phyloP scores from a whole-genome alignment of 2,888 invertebrate species.

The Drosophila pseudotalamancana region DNA sequence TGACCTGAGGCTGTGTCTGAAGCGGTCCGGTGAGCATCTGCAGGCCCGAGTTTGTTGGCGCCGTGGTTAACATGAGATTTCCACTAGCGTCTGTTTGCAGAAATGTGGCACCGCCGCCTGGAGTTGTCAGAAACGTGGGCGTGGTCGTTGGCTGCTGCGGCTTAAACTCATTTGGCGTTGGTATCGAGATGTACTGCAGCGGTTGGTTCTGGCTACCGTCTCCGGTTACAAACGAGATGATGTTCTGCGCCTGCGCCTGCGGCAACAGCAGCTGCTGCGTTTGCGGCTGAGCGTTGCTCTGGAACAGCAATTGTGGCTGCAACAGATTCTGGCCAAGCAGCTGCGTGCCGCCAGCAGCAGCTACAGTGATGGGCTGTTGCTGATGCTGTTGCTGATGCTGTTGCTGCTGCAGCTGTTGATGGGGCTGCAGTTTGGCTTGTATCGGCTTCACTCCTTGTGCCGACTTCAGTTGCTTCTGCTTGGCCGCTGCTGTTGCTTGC shows the following conservation, averaged over 20 bases:
- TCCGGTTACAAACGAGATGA: constrained; percentile 84
- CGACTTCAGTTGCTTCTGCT: constrained; percentile 73
- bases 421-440: constrained; percentile 73
- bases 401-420: constrained; percentile 44
- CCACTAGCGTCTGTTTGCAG: constrained; percentile 87
- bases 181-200: constrained; percentile 90
- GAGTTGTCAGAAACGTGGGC: constrained; percentile 84
- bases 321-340: constrained; percentile 67
- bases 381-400: constrained; percentile 52
- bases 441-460: constrained; percentile 74
- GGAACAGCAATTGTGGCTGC: constrained; percentile 72
- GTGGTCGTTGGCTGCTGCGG: constrained; percentile 81
- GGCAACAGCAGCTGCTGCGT: constrained; percentile 82
- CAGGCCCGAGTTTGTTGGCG: constrained; percentile 83
- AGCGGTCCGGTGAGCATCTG: constrained; percentile 86
- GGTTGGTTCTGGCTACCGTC: constrained; percentile 86
- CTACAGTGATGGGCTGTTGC: constrained; percentile 66
- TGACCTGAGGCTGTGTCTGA: constrained; percentile 85
- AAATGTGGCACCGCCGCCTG: constrained; percentile 85
- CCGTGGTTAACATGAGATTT: constrained; percentile 86
- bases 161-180: constrained; percentile 87
- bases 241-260: constrained; percentile 83
- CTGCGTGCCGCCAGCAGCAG: constrained; percentile 54
- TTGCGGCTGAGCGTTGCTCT: constrained; percentile 62
- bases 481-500: constrained; percentile 73